These are phyloP conservation scores for Lochmaea capreae DNA, from an alignment of 2,888 invertebrate species.

Conservation along the genomic window DNA sequence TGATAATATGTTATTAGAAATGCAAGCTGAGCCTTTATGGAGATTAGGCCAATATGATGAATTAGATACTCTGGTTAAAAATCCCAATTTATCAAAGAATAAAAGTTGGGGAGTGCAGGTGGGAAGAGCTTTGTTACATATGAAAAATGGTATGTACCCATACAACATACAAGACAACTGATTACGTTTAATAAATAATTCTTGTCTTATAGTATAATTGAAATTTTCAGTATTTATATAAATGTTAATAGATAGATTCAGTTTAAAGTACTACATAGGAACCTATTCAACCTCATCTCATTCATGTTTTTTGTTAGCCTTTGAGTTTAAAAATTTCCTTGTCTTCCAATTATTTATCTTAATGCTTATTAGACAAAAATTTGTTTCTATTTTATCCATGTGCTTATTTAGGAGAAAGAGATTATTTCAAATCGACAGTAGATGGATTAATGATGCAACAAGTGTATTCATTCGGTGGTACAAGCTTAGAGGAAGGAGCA, in stretches of 20 bases:
- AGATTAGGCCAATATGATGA: conserved; percentile 86
- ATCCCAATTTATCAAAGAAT: conserved; percentile 65
- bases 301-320: no score
- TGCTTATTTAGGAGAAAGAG: conserved; percentile 52
- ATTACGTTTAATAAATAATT: no score
- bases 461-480: conserved; percentile 74
- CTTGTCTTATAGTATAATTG: no score
- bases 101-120: conserved; percentile 81
- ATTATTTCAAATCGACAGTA: conserved; percentile 58
- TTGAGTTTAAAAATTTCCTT: no score
- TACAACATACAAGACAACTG: not conserved
- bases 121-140: conserved; percentile 76
- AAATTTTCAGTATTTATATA: no score
- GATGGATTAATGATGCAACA: conserved; percentile 66
- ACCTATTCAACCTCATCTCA: no score
- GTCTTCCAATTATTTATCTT: no score
- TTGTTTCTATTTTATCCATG: not conserved
- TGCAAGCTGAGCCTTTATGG: conserved; percentile 88
- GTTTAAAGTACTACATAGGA: no score
- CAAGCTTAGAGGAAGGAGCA: conserved; percentile 78
- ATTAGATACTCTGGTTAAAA: conserved; percentile 73
- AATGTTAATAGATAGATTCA: no score
- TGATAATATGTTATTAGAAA: conserved; percentile 73
- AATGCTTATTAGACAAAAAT: no score
- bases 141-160: conserved; percentile 61